A percentile compares a stretch with the other conserved stretches of the same genome.
Conservation (phyloP, 2,797 vertebrate species). For the Galagoides demidoff region DNA sequence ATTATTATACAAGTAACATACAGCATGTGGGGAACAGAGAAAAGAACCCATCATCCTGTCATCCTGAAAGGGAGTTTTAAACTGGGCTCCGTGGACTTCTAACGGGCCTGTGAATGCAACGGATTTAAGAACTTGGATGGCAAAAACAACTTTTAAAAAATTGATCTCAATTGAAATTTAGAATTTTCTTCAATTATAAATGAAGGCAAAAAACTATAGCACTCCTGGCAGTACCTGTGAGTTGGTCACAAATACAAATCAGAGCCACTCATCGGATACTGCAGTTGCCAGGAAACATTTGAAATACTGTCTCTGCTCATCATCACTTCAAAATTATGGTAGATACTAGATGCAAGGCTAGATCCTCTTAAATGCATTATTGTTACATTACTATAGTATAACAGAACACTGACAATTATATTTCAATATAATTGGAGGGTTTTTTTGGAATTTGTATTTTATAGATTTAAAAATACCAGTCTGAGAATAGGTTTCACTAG, state of each 20-base stretch:
- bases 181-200: constrained; percentile 12
- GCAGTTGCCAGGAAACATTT: background rate
- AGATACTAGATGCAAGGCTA: background rate
- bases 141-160: background rate
- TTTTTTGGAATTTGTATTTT: constrained; percentile 20
- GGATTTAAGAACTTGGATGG: background rate
- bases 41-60: background rate
- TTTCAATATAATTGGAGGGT: background rate
- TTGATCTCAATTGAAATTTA: constrained; percentile 5
- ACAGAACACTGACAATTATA: background rate
- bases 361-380: background rate
- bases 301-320: background rate
- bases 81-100: background rate
- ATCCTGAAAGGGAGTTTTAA: background rate
- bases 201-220: background rate
- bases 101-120: background rate
- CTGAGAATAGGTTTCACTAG: background rate
- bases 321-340: background rate
- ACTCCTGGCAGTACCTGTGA: background rate
- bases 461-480: background rate
- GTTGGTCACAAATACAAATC: background rate
- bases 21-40: background rate
- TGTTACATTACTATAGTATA: background rate
- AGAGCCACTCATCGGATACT: background rate
- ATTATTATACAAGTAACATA: background rate